Percentiles rank a stretch among this genome's conserved stretches.
These are phyloP conservation scores for Drosophila jambulina DNA, from an alignment of 1,140 invertebrate species.

Conservation along the genomic window DNA sequence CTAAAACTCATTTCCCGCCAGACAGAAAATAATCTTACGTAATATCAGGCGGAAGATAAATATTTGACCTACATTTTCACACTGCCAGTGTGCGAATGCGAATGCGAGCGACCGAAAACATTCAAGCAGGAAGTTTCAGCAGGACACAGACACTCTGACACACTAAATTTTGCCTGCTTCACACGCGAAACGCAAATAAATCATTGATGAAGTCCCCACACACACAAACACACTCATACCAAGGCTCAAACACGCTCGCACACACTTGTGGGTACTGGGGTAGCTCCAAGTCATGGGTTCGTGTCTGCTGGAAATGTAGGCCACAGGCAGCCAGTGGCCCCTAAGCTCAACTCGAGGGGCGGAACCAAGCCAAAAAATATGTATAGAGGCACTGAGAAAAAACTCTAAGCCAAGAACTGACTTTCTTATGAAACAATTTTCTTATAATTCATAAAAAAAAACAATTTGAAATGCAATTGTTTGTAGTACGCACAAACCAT, in stretches of 20 bases:
- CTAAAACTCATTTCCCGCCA: slow-evolving; percentile 27
- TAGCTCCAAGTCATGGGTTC: slow-evolving; percentile 42
- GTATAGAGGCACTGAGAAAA: slow-evolving; percentile 7
- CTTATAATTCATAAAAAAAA: neutral
- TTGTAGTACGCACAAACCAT: too few relatives aligned
- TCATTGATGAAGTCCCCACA: slow-evolving; percentile 71
- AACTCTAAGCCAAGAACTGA: neutral
- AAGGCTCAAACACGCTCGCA: neutral
- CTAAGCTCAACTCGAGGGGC: slow-evolving; percentile 41
- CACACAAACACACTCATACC: slow-evolving; percentile 4
- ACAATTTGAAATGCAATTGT: neutral
- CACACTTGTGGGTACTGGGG: slow-evolving; percentile 12
- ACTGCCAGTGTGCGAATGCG: slow-evolving; percentile 8
- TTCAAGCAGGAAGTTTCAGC: slow-evolving; percentile 76
- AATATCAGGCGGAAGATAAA: slow-evolving; percentile 53
- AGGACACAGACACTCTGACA: slow-evolving; percentile 53
- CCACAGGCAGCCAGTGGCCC: slow-evolving; percentile 46
- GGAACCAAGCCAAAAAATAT: slow-evolving; percentile 29
- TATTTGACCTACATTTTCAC: slow-evolving; percentile 74
- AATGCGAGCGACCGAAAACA: slow-evolving; percentile 52
- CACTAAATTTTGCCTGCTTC: slow-evolving; percentile 44
- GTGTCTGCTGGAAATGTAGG: slow-evolving; percentile 44
- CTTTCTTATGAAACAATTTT: neutral
- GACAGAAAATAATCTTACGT: slow-evolving; percentile 59
- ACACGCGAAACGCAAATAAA: slow-evolving; percentile 80